Evolutionary conservation across 1,140 invertebrate species (phyloP), one percentile per base, ranked within the genome.

Genomic region (Leptopilina clavipes): DNA sequence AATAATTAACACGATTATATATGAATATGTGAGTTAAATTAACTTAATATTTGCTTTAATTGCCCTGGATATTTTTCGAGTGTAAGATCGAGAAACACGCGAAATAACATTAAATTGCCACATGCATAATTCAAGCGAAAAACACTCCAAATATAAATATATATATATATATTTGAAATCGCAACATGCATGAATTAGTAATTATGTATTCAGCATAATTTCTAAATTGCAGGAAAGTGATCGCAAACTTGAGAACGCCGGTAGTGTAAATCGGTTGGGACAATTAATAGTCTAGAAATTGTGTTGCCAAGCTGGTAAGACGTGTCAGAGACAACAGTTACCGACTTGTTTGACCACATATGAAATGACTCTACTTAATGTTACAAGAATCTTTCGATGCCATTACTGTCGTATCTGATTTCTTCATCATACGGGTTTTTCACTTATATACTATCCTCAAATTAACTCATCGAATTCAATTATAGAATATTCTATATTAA

Each of bases 261-360:
- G 48, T 52, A 52, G 48, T 52, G 59, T 65, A 65, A 59, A 25
- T 59, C 56, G 22, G 56, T 31, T 40, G 22, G 59, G 25, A 65
- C 25, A 65, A 65, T 65, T 65, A 37, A 65, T 65, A 65, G 59
- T 65, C 59, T 65, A 65, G 59, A 65, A 65, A 11, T 65, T 65
- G 22, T 40, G 59, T 65, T 65, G 59, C 59, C 14, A 65, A 65
- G 59, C 59, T 65, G 59, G 12, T 65, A 65, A 65, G 59, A 65
- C 25, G 59, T 65, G 59, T 65, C 59, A 31, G 25, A 31, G 59
- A 65, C 59, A 65, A 65, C 59, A n/a, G 59, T 65, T 65, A 65
- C 59, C 59, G 59, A 65, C 59, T 65, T 65, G 59, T 65, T 65
- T 65, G 59, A 65, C 59, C 59, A 65, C 59, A 65, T 65, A 65